phyloP scores from a whole-genome alignment of 2,113 vertebrate species.

The Grantiella picta region DNA sequence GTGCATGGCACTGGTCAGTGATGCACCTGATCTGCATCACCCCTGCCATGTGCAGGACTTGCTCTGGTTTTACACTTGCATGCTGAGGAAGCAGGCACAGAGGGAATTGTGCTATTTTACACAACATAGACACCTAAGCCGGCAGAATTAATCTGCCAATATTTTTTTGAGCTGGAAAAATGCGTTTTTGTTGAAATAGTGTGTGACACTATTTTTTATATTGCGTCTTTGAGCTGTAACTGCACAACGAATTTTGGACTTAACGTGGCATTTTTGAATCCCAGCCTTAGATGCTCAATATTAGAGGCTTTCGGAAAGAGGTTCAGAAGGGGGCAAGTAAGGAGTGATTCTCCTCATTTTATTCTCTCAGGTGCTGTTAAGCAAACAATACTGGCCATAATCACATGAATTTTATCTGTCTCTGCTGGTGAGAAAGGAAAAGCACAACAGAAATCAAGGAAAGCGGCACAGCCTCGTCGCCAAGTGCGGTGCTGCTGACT shows the following conservation, averaged over 20 bases:
- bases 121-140: neutral
- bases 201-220: fast-evolving
- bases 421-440: neutral
- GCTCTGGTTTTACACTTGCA: neutral
- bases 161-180: neutral
- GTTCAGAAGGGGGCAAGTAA: neutral
- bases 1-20: neutral
- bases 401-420: neutral
- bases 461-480: neutral
- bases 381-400: neutral
- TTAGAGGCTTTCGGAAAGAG: neutral
- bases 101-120: neutral
- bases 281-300: neutral
- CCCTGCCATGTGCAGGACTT: neutral
- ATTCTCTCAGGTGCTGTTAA: neutral
- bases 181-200: neutral
- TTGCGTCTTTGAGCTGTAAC: neutral
- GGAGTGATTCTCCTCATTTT: neutral
- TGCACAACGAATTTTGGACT: neutral
- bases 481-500: neutral
- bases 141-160: neutral
- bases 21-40: neutral
- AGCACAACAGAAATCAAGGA: neutral
- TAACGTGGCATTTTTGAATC: neutral
- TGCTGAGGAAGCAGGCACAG: neutral